These are phyloP conservation scores for Celastrina argiolus DNA, from an alignment of 2,888 invertebrate species.

Conservation along the genomic window DNA sequence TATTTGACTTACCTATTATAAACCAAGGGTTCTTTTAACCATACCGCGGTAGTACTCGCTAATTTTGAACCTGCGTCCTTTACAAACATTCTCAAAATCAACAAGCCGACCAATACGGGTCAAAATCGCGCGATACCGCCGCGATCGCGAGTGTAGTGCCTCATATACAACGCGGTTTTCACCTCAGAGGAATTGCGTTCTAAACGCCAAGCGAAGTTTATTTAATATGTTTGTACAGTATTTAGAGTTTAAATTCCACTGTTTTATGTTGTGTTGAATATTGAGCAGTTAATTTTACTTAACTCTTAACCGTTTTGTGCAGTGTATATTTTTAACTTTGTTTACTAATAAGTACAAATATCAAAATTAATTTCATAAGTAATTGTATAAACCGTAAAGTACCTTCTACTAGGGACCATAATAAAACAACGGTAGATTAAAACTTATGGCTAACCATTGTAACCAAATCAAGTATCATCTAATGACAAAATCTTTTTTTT, in stretches of 20 bases:
- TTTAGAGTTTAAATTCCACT: slow-evolving; percentile 55
- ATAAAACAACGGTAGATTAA: no score
- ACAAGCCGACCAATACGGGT: slow-evolving; percentile 46
- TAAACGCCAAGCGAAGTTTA: slow-evolving; percentile 39
- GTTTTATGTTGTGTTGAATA: slow-evolving; percentile 46
- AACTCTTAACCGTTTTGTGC: slow-evolving; percentile 22
- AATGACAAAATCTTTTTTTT: no score
- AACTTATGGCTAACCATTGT: no score
- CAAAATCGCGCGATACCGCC: slow-evolving; percentile 34
- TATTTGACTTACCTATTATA: slow-evolving; percentile 50
- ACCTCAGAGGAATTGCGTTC: slow-evolving; percentile 36
- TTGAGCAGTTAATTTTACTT: slow-evolving; percentile 44
- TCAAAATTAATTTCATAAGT: background rate
- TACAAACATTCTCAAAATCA: slow-evolving; percentile 57
- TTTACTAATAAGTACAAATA: background rate
- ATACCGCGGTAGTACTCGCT: slow-evolving; percentile 70
- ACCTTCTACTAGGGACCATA: no score
- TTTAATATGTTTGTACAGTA: slow-evolving; percentile 53
- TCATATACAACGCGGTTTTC: slow-evolving; percentile 14
- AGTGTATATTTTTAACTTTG: background rate
- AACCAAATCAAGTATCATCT: no score
- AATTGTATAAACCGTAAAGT: no score
- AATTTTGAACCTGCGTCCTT: slow-evolving; percentile 63
- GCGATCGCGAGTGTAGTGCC: background rate
- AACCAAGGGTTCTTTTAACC: slow-evolving; percentile 45